Conservation (phyloP, 2,888 invertebrate genomes). For the Caradrina kadenii region DNA sequence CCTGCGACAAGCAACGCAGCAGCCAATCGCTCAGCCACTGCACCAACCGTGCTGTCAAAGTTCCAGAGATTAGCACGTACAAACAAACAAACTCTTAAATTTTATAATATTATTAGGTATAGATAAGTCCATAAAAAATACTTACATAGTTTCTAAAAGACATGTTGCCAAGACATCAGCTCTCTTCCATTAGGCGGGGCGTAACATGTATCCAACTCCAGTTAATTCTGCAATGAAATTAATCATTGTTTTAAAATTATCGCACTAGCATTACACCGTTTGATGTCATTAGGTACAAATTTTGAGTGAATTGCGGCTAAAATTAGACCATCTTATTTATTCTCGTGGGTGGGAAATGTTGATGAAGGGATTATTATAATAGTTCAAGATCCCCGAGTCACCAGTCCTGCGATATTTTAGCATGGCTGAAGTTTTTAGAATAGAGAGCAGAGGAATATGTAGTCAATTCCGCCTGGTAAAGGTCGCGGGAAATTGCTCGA, state of each 20-base stretch:
- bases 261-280: constrained; percentile 4
- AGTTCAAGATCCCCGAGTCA: too few relatives aligned
- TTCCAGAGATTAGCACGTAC: too few relatives aligned
- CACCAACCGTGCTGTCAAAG: too few relatives aligned
- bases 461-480: too few relatives aligned
- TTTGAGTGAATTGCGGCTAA: constrained; percentile 6
- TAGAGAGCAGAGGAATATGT: too few relatives aligned
- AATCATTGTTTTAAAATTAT: constrained; percentile 35
- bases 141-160: constrained; percentile 88
- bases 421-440: too few relatives aligned
- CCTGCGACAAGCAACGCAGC: too few relatives aligned
- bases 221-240: constrained; percentile 65
- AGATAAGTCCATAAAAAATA: constrained; percentile 51
- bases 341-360: background rate
- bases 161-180: constrained; percentile 77
- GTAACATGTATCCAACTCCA: constrained; percentile 46
- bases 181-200: constrained; percentile 74
- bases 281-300: constrained; percentile 17
- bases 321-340: constrained; percentile 8
- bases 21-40: too few relatives aligned
- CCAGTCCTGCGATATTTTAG: too few relatives aligned
- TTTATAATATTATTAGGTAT: background rate
- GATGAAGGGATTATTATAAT: constrained; percentile 2
- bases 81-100: too few relatives aligned
- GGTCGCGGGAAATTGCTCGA: too few relatives aligned